Base-by-base conservation (phyloP, 2,888 invertebrate species). In the Amblyteles armatorius region DNA sequence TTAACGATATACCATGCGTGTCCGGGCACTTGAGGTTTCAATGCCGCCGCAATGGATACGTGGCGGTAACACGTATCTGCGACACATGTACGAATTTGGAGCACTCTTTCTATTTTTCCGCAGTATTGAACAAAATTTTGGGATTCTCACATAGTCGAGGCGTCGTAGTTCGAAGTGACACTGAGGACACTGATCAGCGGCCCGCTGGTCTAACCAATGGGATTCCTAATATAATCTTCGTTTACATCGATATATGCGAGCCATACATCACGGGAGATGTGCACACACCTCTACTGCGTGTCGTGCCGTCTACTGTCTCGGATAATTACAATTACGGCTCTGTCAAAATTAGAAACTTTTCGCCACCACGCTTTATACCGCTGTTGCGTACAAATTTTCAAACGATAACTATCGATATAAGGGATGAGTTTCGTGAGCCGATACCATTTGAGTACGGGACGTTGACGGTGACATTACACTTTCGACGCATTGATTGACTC, bases 361-460 rank as follows among this genome's bases (percentile, higher is more conserved):
- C 52, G 6, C 52, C 52, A 19, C 52, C 11, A 2, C 48, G 48
- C 13, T 48, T 16, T 0, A 7, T 48, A 13, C 48, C 1, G 11
- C 13, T 48, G 16, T 48, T 48, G 48, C 48, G 11, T 3, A 48
- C 48, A 0, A 48, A 3, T 13, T 48, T 48, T 48, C 48, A 33
- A 33, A 5, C 29, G 29, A 33, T 33, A 33, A 33, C 29, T 33
- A 33, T 33, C 29, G 5, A 33, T 48, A 48, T 48, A 48, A 48
- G 48, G 11, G 48, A 48, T 48, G 48, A 48, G 4, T 48, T 48
- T 4, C 84, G 87, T 0, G 19, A 73, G 6, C 48, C 78, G 0
- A 50, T 86, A 44, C 68, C 82, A 86, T 87, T 87, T 52, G 76
- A 82, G 11, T 63, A 77, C 71, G 85, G 68, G 19, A 79, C 77